Evolutionary conservation across 2,888 invertebrate genomes (phyloP).

Genomic region (Nipponacmea schrenckii): DNA sequence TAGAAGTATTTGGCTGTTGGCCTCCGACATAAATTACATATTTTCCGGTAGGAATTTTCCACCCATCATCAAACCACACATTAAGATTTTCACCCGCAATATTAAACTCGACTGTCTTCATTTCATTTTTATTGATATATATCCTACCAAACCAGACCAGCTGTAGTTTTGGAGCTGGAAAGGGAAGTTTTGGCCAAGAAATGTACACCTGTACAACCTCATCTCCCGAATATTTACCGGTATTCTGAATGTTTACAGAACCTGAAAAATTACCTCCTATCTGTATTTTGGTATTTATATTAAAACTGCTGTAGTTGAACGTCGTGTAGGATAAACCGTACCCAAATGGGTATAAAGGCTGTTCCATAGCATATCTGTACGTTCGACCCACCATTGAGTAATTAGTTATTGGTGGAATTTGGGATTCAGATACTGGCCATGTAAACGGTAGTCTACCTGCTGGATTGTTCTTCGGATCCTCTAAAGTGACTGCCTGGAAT

Average conservation of each 20-base stretch:
- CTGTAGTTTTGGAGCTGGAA: constrained; percentile 47
- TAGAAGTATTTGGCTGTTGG: neutral
- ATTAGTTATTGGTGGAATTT: constrained; percentile 41
- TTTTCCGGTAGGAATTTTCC: constrained; percentile 47
- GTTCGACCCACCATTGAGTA: constrained; percentile 51
- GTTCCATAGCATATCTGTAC: constrained; percentile 51
- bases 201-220: constrained; percentile 60
- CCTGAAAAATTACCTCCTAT: constrained; percentile 44
- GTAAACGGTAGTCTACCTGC: constrained; percentile 61
- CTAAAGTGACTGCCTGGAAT: constrained; percentile 39
- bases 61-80: constrained; percentile 47
- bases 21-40: neutral
- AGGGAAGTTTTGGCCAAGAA: constrained; percentile 47
- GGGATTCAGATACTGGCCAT: constrained; percentile 48
- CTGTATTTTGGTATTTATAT: constrained; percentile 27
- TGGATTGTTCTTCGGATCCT: constrained; percentile 42
- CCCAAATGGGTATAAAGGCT: constrained; percentile 55
- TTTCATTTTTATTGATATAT: constrained; percentile 26
- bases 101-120: constrained; percentile 24
- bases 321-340: constrained; percentile 50
- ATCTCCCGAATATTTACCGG: constrained; percentile 45
- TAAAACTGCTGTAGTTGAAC: constrained; percentile 37
- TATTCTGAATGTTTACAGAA: constrained; percentile 44
- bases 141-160: constrained; percentile 46
- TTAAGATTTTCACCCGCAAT: constrained; percentile 45